Evolutionary conservation across 2,888 invertebrate genomes (phyloP).

Genomic region (Pomacea canaliculata): DNA sequence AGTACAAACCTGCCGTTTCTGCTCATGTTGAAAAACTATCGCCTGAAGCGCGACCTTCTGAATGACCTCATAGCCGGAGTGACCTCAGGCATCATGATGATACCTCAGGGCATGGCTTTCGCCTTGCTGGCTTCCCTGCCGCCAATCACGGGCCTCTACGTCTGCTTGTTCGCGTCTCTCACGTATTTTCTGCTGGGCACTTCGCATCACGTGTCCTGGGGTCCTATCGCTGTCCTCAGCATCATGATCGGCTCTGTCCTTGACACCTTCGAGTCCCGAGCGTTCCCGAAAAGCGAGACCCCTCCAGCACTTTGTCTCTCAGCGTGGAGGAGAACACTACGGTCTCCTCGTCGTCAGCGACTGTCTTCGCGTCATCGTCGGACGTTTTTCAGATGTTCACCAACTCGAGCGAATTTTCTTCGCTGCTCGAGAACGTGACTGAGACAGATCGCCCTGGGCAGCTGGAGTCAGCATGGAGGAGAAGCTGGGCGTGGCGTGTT

Average conservation of each 20-base stretch:
- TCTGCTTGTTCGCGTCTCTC: constrained; percentile 90
- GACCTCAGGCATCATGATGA: constrained; percentile 77
- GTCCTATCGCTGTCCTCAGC: constrained; percentile 33
- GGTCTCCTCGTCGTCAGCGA: too few species aligned
- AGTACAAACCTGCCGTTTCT: constrained; percentile 45
- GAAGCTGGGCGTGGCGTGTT: constrained; percentile 21
- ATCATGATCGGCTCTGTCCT: constrained; percentile 35
- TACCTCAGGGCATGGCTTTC: constrained; percentile 71
- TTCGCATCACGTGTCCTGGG: constrained; percentile 88
- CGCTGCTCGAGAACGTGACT: not conserved
- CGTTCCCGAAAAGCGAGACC: too few species aligned
- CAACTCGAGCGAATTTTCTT: too few species aligned
- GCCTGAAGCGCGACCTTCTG: constrained; percentile 72
- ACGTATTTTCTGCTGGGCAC: constrained; percentile 88
- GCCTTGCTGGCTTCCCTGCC: constrained; percentile 70
- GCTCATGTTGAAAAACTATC: constrained; percentile 46
- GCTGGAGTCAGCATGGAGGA: constrained; percentile 12
- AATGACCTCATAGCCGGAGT: constrained; percentile 85
- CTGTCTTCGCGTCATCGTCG: too few species aligned
- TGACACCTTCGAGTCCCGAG: constrained; percentile 25
- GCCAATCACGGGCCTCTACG: constrained; percentile 76
- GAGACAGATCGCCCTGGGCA: not conserved
- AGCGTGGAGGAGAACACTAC: too few species aligned
- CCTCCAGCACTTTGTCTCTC: too few species aligned
- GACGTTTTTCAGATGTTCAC: too few species aligned